phyloP scores from a whole-genome alignment of 2,888 invertebrate genomes.

The Agapostemon virescens region DNA sequence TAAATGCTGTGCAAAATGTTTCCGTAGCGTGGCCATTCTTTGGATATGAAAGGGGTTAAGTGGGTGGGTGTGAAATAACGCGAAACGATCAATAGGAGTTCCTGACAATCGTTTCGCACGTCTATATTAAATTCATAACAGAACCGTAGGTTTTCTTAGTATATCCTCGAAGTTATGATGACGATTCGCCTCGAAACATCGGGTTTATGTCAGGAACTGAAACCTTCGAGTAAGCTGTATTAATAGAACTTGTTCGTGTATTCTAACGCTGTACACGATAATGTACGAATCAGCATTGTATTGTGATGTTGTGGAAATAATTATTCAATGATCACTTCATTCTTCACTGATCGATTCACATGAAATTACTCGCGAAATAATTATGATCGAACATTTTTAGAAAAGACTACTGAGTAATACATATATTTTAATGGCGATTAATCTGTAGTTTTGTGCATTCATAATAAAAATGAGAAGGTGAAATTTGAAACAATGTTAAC shows the following conservation, averaged over 20 bases:
- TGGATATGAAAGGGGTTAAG: not conserved
- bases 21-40: slow-evolving; percentile 7
- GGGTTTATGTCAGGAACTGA: not conserved
- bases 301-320: not conserved
- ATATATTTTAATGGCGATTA: no score
- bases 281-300: not conserved
- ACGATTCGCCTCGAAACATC: not conserved
- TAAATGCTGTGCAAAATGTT: slow-evolving; percentile 9
- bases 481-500: no score
- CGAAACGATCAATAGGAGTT: slow-evolving; percentile 17
- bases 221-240: not conserved
- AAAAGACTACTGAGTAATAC: no score
- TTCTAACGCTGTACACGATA: not conserved
- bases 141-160: slow-evolving; percentile 1
- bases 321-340: not conserved
- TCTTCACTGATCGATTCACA: not conserved
- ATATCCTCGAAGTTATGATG: slow-evolving; percentile 1
- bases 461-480: no score
- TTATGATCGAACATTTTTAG: no score
- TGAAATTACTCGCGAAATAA: not conserved
- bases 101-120: not conserved
- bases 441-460: no score
- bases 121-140: not conserved
- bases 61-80: slow-evolving; percentile 30
- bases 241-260: not conserved